Conservation (phyloP, 1,140 invertebrate genomes). For the Araneus ventricosus region DNA sequence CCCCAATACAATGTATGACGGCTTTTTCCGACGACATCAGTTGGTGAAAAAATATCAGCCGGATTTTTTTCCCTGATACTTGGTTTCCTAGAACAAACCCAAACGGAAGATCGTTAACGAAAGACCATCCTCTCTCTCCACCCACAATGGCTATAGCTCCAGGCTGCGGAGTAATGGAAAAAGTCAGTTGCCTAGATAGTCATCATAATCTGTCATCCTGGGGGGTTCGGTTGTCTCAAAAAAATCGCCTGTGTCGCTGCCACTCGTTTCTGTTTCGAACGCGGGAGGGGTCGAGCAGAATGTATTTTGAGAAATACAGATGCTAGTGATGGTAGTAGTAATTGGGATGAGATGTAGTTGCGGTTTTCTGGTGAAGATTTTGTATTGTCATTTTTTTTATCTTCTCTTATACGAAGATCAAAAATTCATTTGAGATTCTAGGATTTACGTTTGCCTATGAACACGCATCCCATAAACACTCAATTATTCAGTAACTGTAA, state of each 20-base stretch:
- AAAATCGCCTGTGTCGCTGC: neutral
- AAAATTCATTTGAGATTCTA: no score
- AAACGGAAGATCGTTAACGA: neutral
- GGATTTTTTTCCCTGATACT: neutral
- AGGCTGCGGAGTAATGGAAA: neutral
- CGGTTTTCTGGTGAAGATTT: no score
- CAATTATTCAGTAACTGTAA: no score
- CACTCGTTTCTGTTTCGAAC: neutral
- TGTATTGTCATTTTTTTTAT: no score
- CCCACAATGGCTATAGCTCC: neutral
- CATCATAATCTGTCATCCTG: constrained; percentile 29
- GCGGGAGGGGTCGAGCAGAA: no score
- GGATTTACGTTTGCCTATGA: no score
- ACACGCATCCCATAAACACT: no score
- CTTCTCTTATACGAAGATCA: no score
- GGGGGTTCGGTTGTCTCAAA: no score
- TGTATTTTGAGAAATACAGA: no score
- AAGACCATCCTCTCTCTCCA: neutral
- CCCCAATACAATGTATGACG: neutral
- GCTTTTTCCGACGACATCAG: neutral
- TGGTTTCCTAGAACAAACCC: neutral
- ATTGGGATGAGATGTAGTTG: no score
- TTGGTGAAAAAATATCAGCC: neutral
- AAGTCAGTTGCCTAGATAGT: neutral
- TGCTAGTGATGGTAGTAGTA: no score